phyloP scores from a whole-genome alignment of 1,140 invertebrate species.

The Agraylea sexmaculata region DNA sequence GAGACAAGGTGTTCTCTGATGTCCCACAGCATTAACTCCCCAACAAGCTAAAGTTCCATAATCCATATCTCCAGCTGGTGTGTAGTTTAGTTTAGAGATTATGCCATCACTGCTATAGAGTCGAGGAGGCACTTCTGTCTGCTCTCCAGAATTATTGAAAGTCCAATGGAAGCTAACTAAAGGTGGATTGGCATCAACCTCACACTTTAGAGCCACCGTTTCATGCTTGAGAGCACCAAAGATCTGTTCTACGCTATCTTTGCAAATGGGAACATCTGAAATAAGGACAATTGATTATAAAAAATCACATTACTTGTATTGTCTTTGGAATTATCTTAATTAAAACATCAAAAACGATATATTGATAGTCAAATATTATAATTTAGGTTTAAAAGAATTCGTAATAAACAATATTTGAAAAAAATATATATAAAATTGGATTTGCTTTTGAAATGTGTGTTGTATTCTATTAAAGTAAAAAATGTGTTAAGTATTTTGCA shows the following conservation, averaged over 20 bases:
- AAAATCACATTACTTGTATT: too few relatives aligned
- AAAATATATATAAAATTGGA: too few relatives aligned
- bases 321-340: too few relatives aligned
- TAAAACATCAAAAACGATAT: too few relatives aligned
- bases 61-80: conserved; percentile 72
- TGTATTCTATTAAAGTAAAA: too few relatives aligned
- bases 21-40: conserved; percentile 68
- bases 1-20: conserved; percentile 71
- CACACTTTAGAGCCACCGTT: conserved; percentile 66
- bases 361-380: too few relatives aligned
- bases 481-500: too few relatives aligned
- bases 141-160: conserved; percentile 77
- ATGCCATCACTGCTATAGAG: conserved; percentile 44
- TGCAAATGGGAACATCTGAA: conserved; percentile 71
- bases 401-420: too few relatives aligned
- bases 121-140: conserved; percentile 58
- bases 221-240: conserved; percentile 77
- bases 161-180: conserved; percentile 75
- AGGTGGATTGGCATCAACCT: conserved; percentile 75
- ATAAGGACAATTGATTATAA: conserved; percentile 19
- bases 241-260: conserved; percentile 59
- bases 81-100: conserved; percentile 70
- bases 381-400: too few relatives aligned
- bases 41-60: conserved; percentile 80
- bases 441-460: too few relatives aligned